phyloP scores from a whole-genome alignment of 2,113 vertebrate genomes.

The Halichoeres trimaculatus region DNA sequence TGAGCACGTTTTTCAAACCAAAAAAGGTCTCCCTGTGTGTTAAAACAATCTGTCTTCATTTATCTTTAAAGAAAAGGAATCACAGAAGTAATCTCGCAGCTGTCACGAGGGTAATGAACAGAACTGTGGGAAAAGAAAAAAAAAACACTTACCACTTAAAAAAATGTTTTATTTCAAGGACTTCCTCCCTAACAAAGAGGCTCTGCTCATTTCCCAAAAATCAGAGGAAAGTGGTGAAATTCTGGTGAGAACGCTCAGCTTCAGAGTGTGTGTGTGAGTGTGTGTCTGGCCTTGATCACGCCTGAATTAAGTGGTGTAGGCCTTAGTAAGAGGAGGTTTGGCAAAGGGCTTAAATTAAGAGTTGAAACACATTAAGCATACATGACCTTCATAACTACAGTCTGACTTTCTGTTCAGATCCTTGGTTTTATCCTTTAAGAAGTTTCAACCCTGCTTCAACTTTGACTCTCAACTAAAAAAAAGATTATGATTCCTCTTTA shows the following conservation, averaged over 20 bases:
- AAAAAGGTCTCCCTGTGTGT: constrained; percentile 17
- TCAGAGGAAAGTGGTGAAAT: neutral
- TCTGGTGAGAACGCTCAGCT: neutral
- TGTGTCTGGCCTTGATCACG: constrained; percentile 27
- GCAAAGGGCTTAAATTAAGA: constrained; percentile 54
- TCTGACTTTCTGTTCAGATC: constrained; percentile 12
- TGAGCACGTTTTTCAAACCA: constrained; percentile 14
- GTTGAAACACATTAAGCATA: constrained; percentile 63
- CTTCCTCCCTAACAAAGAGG: constrained; percentile 12
- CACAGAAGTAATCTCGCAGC: constrained; percentile 29
- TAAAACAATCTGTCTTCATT: constrained; percentile 18
- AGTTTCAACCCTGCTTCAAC: constrained; percentile 19
- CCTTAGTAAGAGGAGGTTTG: neutral
- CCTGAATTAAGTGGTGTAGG: constrained; percentile 4
- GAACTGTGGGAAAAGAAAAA: neutral
- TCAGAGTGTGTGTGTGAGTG: neutral
- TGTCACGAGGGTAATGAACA: constrained; percentile 42
- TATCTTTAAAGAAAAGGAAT: constrained; percentile 15
- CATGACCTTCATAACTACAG: constrained; percentile 43
- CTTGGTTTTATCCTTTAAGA: constrained; percentile 11
- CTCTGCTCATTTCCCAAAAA: neutral
- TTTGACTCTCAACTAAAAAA: constrained; percentile 21
- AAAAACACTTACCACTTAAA: constrained; percentile 15
- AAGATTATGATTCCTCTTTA: neutral
- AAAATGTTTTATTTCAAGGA: constrained; percentile 18